These are phyloP conservation scores for Epizoanthus illoricatus DNA, from an alignment of 92 coral and sea anemone genomes.

Conservation along the genomic window DNA sequence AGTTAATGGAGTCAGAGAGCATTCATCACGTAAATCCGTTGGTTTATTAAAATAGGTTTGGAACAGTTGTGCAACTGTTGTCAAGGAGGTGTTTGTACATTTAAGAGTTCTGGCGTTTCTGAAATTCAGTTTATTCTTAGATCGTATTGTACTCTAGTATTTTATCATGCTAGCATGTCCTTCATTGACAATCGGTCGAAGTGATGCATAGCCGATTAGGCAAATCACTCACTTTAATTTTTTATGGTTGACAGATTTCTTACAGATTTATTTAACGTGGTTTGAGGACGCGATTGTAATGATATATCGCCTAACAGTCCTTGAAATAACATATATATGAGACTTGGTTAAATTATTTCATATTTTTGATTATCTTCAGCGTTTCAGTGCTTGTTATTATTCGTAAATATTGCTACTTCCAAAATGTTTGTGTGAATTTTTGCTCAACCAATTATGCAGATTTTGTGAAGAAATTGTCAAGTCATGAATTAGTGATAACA, in stretches of 20 bases:
- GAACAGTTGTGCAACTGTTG: no score
- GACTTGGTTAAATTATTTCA: background rate
- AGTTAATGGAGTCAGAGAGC: no score
- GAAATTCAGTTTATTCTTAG: background rate
- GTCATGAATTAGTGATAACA: conserved; percentile 6
- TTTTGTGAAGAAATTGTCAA: conserved; percentile 8
- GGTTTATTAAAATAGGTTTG: no score
- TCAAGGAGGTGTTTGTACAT: background rate
- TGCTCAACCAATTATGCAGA: background rate
- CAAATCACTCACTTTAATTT: no score
- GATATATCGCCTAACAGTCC: background rate
- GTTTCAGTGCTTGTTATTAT: background rate
- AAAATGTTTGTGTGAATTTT: background rate
- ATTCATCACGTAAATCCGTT: no score
- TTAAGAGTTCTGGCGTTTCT: background rate
- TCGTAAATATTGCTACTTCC: background rate
- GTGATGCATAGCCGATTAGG: background rate
- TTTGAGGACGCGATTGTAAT: background rate
- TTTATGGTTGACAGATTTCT: background rate
- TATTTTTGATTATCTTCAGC: background rate
- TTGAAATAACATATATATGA: background rate
- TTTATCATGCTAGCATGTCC: background rate
- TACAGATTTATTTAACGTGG: background rate
- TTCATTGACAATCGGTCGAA: background rate
- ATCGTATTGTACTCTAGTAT: no score